These are phyloP conservation scores for Aplysia californica DNA, from an alignment of 1,140 invertebrate species.

Conservation along the genomic window DNA sequence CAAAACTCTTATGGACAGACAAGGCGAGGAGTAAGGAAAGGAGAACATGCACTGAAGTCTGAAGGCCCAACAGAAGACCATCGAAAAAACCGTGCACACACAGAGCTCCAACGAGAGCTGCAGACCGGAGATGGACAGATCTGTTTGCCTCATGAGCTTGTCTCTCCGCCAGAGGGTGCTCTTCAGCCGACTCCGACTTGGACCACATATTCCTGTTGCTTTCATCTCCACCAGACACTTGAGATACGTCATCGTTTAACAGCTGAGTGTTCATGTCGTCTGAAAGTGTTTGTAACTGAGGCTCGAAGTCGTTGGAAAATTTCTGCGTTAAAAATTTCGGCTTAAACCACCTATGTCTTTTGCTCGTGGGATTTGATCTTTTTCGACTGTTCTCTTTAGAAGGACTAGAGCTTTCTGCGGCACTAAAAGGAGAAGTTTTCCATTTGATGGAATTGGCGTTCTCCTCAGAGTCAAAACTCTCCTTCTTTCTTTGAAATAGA, in stretches of 20 bases:
- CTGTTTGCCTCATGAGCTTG: not conserved
- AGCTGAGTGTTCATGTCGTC: no score
- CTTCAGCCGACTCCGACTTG: not conserved
- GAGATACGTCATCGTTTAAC: no score
- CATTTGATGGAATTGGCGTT: not conserved
- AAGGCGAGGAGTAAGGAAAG: slow-evolving; percentile 3
- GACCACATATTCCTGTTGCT: no score
- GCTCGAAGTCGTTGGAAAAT: no score
- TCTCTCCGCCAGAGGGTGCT: not conserved
- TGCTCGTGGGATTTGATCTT: no score
- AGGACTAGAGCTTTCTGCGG: no score
- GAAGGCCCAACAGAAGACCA: slow-evolving; percentile 15
- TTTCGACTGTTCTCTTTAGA: no score
- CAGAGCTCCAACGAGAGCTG: slow-evolving; percentile 4
- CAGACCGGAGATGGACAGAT: not conserved
- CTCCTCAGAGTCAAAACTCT: not conserved
- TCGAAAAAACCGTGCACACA: slow-evolving; percentile 20
- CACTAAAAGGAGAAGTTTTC: no score
- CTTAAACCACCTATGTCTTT: no score
- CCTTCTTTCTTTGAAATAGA: not conserved
- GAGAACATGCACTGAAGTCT: not conserved
- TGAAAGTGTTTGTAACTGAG: no score
- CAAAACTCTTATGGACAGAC: slow-evolving; percentile 16
- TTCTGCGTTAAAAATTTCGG: no score
- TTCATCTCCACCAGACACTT: no score